These are phyloP conservation scores for Erebia epiphron DNA, from an alignment of 2,888 invertebrate genomes.

Conservation along the genomic window DNA sequence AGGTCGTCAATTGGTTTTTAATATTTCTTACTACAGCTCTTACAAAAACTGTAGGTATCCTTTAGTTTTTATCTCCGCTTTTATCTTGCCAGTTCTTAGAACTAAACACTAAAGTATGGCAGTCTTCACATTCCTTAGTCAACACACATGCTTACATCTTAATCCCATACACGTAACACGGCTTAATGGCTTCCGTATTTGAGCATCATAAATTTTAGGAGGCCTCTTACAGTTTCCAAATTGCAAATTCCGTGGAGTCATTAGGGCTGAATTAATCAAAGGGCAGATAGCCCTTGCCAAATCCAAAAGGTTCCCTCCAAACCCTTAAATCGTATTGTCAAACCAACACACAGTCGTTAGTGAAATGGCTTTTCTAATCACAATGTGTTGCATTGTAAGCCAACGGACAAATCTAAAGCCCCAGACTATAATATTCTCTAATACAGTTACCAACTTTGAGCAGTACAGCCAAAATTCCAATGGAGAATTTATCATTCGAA, in stretches of 20 bases:
- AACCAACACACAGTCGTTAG: conserved; percentile 65
- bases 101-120: too few relatives aligned
- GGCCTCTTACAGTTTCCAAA: conserved; percentile 54
- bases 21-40: too few relatives aligned
- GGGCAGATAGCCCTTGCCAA: conserved; percentile 60
- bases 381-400: conserved; percentile 40
- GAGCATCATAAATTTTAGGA: conserved; percentile 32
- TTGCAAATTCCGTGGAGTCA: conserved; percentile 63
- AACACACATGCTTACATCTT: neutral
- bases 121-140: too few relatives aligned
- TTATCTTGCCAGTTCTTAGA: too few relatives aligned
- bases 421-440: conserved; percentile 37
- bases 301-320: conserved; percentile 57
- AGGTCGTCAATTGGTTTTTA: too few relatives aligned
- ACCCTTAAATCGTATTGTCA: conserved; percentile 70
- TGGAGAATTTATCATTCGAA: neutral
- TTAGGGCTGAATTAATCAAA: conserved; percentile 71
- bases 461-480: conserved; percentile 16
- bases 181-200: conserved; percentile 19
- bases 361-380: conserved; percentile 48
- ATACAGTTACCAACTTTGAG: neutral
- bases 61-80: too few relatives aligned
- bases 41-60: too few relatives aligned
- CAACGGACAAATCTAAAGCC: conserved; percentile 38
- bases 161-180: conserved; percentile 3